Percentiles rank a stretch among this genome's conserved stretches.
These are phyloP conservation scores for Scaptomyza parva DNA, from an alignment of 2,888 invertebrate species.

Conservation along the genomic window DNA sequence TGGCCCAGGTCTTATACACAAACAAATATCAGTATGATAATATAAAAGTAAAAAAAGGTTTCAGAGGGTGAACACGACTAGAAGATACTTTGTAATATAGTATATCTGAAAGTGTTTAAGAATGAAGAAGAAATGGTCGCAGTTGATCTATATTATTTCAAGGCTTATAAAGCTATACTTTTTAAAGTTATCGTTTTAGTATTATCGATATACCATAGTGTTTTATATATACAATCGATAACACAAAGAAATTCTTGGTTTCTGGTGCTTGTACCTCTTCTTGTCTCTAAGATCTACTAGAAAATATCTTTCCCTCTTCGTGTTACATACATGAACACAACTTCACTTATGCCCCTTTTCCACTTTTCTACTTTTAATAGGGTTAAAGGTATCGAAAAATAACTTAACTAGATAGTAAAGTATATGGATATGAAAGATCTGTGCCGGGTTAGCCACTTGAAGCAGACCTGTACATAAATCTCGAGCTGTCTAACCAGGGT, in stretches of 20 bases:
- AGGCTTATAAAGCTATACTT: no score
- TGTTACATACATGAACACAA: no score
- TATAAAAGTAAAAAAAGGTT: background rate
- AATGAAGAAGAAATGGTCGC: no score
- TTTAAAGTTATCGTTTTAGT: no score
- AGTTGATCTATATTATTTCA: no score
- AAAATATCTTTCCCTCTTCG: background rate
- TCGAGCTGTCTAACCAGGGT: constrained; percentile 10
- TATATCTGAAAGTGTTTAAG: no score
- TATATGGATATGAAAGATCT: constrained; percentile 41
- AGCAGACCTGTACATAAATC: constrained; percentile 12
- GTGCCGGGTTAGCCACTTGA: constrained; percentile 45
- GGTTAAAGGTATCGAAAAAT: constrained; percentile 27
- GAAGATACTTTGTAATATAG: background rate
- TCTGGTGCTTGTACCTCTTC: no score
- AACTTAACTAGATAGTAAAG: constrained; percentile 49
- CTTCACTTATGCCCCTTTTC: background rate
- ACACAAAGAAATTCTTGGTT: background rate
- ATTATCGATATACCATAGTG: no score
- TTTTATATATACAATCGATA: background rate
- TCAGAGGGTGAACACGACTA: background rate
- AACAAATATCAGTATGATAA: constrained; percentile 4
- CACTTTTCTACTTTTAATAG: no score
- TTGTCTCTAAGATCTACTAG: no score
- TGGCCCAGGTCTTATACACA: constrained; percentile 47